Evolutionary conservation across 2,888 invertebrate species (phyloP).

Genomic region (Automeris io): DNA sequence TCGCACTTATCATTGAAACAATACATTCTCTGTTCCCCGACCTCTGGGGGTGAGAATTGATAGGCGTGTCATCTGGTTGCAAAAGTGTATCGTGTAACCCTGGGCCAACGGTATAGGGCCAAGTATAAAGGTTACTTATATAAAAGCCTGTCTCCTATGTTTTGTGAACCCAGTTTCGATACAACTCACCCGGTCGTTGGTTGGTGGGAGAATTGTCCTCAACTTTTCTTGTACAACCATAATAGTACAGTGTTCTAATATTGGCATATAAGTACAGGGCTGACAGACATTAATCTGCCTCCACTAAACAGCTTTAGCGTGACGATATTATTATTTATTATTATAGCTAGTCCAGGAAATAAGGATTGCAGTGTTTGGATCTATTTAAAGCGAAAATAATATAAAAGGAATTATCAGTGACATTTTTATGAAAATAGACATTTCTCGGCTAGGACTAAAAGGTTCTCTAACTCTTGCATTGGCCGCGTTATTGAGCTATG

Average conservation of each 20-base stretch:
- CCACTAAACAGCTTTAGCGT: no score
- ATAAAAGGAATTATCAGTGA: no score
- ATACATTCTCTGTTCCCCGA: slow-evolving; percentile 43
- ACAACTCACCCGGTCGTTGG: slow-evolving; percentile 22
- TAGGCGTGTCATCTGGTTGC: slow-evolving; percentile 38
- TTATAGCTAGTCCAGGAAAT: no score
- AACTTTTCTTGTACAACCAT: neutral
- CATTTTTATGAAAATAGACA: no score
- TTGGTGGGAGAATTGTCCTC: slow-evolving; percentile 22
- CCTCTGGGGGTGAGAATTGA: slow-evolving; percentile 41
- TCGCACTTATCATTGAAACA: slow-evolving; percentile 41
- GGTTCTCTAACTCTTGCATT: no score
- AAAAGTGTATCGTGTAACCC: slow-evolving; percentile 70
- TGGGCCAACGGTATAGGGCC: slow-evolving; percentile 58
- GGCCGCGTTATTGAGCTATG: no score
- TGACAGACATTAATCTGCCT: no score
- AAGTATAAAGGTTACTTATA: slow-evolving; percentile 36
- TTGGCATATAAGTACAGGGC: no score
- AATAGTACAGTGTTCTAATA: neutral
- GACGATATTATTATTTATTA: no score
- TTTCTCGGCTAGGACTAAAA: no score
- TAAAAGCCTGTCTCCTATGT: slow-evolving; percentile 50
- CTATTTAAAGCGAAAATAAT: no score
- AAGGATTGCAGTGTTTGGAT: no score
- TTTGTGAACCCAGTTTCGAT: slow-evolving; percentile 41